Evolutionary conservation across 2,113 vertebrate species (phyloP), one percentile per base, ranked within the genome.

Genomic region (Perca flavescens): DNA sequence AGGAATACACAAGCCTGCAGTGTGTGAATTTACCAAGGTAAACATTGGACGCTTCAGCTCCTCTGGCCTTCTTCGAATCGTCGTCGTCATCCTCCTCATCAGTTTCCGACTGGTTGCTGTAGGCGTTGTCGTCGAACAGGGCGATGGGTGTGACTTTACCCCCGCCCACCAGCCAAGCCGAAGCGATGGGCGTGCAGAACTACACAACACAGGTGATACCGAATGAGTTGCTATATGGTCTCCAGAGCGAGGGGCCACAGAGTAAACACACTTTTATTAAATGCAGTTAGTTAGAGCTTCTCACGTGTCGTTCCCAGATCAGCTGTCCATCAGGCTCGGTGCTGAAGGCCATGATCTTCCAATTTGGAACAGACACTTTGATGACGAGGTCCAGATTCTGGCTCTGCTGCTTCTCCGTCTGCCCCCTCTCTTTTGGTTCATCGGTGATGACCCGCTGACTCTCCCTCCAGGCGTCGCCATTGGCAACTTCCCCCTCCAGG

Each of bases 151-250:
- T 96, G 67, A 99, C 97, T 74, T 97, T 97, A 6, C 97, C 98
- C 16, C 97, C 96, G 19, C 96, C 97, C 21, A 99, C 95, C 83
- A 99, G 91, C 98, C 98, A 99, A 7, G 98, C 98, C 2, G 98
- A 97, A 82, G 98, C 98, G 72, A 99, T 98, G 19, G 98, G 98
- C 31, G 97, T 97, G 87, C 97, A 99, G 93, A 99, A 99, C 98
- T 99, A 54, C 19, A 47, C 6, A 0, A 65, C 34, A 84, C 43
- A 65, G 9, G 40, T 1, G 31, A 53, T 0, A 19, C 19, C 69
- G 53, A 54, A 43, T 60, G 54, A 74, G 60, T 10, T 4, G 4
- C 61, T 16, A 19, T 12, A 43, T 43, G 40, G 11, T 11, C 40
- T 43, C 40, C 40, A 43, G 40, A 43, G 40, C 2, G 10, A 43